These are phyloP conservation scores for Ladona fulva DNA, from an alignment of 1,140 invertebrate genomes.

Conservation along the genomic window DNA sequence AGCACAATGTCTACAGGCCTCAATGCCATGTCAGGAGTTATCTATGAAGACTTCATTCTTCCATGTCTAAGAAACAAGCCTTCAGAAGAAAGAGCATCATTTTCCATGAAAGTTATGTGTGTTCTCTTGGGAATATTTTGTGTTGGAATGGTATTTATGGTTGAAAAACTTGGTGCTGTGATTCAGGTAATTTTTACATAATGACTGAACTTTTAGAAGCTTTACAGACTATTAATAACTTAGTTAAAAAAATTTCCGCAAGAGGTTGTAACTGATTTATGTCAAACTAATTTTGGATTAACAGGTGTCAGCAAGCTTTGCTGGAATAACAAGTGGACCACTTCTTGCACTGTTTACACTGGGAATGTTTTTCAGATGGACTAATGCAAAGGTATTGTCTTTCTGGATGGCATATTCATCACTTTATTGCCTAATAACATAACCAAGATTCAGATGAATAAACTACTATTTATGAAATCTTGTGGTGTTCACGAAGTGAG, in stretches of 20 bases:
- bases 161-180: slow-evolving; percentile 57
- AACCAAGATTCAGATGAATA: too few relatives aligned
- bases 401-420: too few relatives aligned
- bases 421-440: too few relatives aligned
- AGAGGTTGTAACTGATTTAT: too few relatives aligned
- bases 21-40: slow-evolving; percentile 55
- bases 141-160: slow-evolving; percentile 54
- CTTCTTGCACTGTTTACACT: slow-evolving; percentile 44
- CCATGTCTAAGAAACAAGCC: slow-evolving; percentile 35
- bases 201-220: too few relatives aligned
- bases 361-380: slow-evolving; percentile 42
- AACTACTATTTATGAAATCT: too few relatives aligned
- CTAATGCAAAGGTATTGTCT: slow-evolving; percentile 36
- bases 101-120: slow-evolving; percentile 58
- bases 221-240: too few relatives aligned
- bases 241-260: too few relatives aligned
- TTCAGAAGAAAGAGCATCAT: slow-evolving; percentile 50
- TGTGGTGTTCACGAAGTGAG: too few relatives aligned
- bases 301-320: slow-evolving; percentile 37
- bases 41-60: slow-evolving; percentile 54
- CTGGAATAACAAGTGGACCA: slow-evolving; percentile 42
- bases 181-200: slow-evolving; percentile 54
- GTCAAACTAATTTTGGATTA: too few relatives aligned
- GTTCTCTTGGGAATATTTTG: slow-evolving; percentile 53
- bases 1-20: slow-evolving; percentile 56